These are phyloP conservation scores for Cancer borealis DNA, from an alignment of 2,888 invertebrate genomes.

Conservation along the genomic window DNA sequence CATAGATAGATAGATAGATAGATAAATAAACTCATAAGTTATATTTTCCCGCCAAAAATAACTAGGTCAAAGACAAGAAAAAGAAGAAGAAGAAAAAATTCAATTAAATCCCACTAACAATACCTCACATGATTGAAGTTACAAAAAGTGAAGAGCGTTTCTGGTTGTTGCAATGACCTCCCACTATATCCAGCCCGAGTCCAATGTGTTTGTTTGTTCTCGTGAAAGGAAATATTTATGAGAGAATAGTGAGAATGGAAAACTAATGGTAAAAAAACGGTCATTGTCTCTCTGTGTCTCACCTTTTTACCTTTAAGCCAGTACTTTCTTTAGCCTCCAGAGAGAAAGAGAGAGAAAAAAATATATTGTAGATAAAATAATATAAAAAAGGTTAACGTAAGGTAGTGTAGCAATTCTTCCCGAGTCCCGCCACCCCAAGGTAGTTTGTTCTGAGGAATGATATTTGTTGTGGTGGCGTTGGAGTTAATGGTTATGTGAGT, in stretches of 20 bases:
- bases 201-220: neutral
- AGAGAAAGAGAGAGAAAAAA: conserved; percentile 8
- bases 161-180: neutral
- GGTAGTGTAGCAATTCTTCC: no score
- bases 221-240: neutral
- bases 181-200: neutral
- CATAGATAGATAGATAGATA: no score
- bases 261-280: conserved; percentile 6
- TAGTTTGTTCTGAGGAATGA: neutral
- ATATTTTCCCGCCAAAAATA: no score
- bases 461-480: conserved; percentile 2
- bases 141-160: neutral
- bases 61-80: no score
- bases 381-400: neutral
- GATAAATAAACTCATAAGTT: no score
- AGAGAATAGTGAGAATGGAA: neutral
- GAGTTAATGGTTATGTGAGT: neutral
- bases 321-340: neutral
- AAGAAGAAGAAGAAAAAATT: no score
- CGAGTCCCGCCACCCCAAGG: no score
- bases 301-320: neutral
- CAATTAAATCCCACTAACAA: no score
- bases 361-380: neutral
- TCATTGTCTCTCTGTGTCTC: neutral
- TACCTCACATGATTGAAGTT: neutral